Percentiles rank a stretch among this genome's conserved stretches.
Evolutionary conservation across 92 coral and sea anemone genomes (phyloP).

Genomic region (Hydrozoanthus gracilis): DNA sequence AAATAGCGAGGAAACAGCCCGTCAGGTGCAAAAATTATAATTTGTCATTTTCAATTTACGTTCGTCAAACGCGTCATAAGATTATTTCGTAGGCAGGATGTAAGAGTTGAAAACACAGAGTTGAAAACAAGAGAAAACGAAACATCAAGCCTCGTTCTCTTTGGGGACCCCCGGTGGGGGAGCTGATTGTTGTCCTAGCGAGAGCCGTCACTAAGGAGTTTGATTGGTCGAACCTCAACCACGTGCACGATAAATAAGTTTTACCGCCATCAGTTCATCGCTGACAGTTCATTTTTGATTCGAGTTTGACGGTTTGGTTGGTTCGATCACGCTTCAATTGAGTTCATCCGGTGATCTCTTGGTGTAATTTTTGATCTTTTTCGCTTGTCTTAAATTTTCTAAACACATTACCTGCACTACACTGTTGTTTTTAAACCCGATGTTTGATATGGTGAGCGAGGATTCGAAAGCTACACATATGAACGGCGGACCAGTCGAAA

Average conservation of each 20-base stretch:
- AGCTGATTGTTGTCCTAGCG: constrained; percentile 32
- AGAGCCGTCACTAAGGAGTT: constrained; percentile 38
- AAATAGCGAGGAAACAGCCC: constrained; percentile 36
- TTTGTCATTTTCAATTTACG: constrained; percentile 45
- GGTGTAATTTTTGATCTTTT: constrained; percentile 84
- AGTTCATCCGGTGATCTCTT: constrained; percentile 89
- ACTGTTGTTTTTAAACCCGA: constrained; percentile 49
- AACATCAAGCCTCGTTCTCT: constrained; percentile 26
- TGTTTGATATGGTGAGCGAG: constrained; percentile 93
- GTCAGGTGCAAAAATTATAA: constrained; percentile 39
- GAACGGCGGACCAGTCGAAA: constrained; percentile 82
- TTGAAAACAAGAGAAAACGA: constrained; percentile 21
- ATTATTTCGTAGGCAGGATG: constrained; percentile 47
- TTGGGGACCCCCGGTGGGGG: constrained; percentile 47
- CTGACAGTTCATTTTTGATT: constrained; percentile 98
- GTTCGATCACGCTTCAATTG: constrained; percentile 76
- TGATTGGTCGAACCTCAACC: constrained; percentile 65
- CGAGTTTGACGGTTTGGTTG: constrained; percentile 86
- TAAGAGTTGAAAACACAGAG: constrained; percentile 15
- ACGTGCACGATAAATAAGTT: constrained; percentile 97
- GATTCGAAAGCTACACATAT: constrained; percentile 68
- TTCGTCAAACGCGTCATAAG: constrained; percentile 49
- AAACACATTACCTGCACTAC: constrained; percentile 18
- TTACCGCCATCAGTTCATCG: constrained; percentile 81
- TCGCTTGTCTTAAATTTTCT: constrained; percentile 64